phyloP scores from a whole-genome alignment of 2,113 vertebrate species.

The Cnemophilus loriae region DNA sequence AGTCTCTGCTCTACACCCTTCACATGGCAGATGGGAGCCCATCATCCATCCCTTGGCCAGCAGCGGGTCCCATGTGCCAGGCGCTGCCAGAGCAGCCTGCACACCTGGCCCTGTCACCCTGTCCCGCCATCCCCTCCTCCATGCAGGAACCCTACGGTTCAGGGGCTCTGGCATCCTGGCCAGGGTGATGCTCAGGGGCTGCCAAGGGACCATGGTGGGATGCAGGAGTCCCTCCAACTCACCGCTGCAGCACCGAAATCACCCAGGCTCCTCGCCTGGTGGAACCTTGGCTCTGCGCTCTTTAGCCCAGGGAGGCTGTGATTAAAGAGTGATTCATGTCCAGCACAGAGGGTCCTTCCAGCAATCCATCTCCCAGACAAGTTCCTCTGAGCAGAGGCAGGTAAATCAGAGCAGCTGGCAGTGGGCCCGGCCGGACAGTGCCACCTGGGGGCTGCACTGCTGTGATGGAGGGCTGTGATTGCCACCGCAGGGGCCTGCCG shows the following conservation, averaged over 20 bases:
- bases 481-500: conserved; percentile 21
- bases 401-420: conserved; percentile 77
- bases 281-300: neutral
- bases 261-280: neutral
- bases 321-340: conserved; percentile 87
- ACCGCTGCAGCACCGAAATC: rapidly evolving
- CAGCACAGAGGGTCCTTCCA: conserved; percentile 68
- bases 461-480: conserved; percentile 67
- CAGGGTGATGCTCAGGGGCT: rapidly evolving
- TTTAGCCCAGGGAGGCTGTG: conserved; percentile 69
- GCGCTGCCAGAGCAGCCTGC: neutral
- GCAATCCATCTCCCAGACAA: conserved; percentile 76
- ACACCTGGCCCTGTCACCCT: neutral
- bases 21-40: rapidly evolving
- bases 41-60: rapidly evolving
- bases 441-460: conserved; percentile 58
- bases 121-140: neutral
- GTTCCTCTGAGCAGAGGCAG: conserved; percentile 70
- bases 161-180: no score
- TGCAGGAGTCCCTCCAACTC: neutral
- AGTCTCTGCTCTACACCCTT: rapidly evolving
- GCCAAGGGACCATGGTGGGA: rapidly evolving
- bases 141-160: rapidly evolving
- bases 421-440: conserved; percentile 67
- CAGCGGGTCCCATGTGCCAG: rapidly evolving